A percentile compares a stretch with the other conserved stretches of the same genome.
These are phyloP conservation scores for Ancistrus triradiatus DNA, from an alignment of 2,113 vertebrate genomes.

Conservation along the genomic window DNA sequence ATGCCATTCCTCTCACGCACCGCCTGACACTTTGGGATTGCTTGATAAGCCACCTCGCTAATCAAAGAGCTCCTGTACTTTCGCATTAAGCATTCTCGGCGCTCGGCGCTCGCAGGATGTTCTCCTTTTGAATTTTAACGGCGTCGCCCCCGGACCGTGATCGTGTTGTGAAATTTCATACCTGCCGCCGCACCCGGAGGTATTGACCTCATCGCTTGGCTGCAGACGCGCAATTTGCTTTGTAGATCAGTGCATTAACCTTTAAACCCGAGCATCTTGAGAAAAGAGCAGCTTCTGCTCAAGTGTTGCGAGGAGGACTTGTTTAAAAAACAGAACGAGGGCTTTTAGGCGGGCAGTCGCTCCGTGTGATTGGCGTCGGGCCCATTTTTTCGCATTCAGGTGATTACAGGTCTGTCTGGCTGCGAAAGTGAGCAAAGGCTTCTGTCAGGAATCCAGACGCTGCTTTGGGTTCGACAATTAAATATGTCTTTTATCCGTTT, in stretches of 20 bases:
- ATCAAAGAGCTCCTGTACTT: background rate
- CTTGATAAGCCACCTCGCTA: background rate
- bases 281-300: conserved; percentile 30
- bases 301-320: too few species aligned
- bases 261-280: conserved; percentile 48
- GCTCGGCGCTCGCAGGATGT: background rate
- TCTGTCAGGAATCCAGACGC: too few species aligned
- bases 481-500: too few species aligned
- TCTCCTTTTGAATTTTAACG: conserved; percentile 21
- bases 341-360: too few species aligned
- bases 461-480: too few species aligned
- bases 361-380: too few species aligned
- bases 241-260: conserved; percentile 58
- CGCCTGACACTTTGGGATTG: background rate
- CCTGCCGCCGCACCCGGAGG: background rate
- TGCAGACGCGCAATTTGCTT: conserved; percentile 35
- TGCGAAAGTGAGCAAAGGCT: too few species aligned
- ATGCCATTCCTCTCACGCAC: background rate
- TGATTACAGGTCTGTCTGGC: too few species aligned
- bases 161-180: conserved; percentile 5
- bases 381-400: too few species aligned
- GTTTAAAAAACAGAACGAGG: too few species aligned
- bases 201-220: conserved; percentile 14
- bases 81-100: conserved; percentile 13
- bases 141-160: background rate